Conservation (phyloP, 2,113 vertebrate species). For the Oncorhynchus keta region DNA sequence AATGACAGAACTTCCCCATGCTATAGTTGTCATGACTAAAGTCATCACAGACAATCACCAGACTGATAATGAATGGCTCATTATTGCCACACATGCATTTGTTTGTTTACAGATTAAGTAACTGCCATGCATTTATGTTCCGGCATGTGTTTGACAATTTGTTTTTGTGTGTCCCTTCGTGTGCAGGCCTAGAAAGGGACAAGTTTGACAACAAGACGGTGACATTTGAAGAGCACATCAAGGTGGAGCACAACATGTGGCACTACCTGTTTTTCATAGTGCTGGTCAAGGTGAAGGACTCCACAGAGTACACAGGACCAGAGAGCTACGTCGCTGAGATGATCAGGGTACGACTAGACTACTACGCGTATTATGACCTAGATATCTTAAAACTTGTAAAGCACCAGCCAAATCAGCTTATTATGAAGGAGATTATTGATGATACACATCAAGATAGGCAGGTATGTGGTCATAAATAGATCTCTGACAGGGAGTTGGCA, state of each 20-base stretch:
- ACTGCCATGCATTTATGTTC: not conserved
- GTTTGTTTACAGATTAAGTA: not conserved
- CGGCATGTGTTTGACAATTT: not conserved
- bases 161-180: not conserved
- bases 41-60: conserved; percentile 24
- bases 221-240: conserved; percentile 98
- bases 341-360: conserved; percentile 85
- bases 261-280: conserved; percentile 98
- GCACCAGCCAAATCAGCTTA: not conserved
- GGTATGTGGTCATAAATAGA: not conserved
- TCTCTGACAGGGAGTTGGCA: not conserved
- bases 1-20: conserved; percentile 40
- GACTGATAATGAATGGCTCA: conserved; percentile 11
- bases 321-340: conserved; percentile 98
- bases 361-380: not conserved
- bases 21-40: conserved; percentile 10
- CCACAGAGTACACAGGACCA: conserved; percentile 96
- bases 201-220: conserved; percentile 99
- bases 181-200: conserved; percentile 90
- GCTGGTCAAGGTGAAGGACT: conserved; percentile 96
- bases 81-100: conserved; percentile 9
- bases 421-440: not conserved
- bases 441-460: not conserved
- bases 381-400: not conserved
- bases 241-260: conserved; percentile 99